Conservation (phyloP, 1,140 invertebrate genomes). For the Euschistus heros region DNA sequence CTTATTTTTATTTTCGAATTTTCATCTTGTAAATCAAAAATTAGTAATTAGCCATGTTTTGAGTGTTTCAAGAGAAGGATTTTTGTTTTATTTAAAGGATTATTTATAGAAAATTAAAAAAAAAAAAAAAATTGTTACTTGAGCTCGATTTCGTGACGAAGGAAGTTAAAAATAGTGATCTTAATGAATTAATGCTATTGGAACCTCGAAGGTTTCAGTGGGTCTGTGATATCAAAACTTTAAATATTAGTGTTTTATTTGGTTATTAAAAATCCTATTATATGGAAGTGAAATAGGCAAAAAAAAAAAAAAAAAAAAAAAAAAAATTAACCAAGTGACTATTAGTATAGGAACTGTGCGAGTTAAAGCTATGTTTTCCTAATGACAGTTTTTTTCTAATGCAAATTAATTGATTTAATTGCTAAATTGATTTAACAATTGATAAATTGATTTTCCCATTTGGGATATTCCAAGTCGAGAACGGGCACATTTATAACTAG, state of each 20-base stretch:
- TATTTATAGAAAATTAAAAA: too few species aligned
- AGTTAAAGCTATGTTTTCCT: neutral
- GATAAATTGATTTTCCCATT: too few species aligned
- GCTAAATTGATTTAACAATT: too few species aligned
- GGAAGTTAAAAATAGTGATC: slow-evolving; percentile 4
- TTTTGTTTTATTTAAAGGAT: too few species aligned
- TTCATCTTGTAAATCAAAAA: too few species aligned
- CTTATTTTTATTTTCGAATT: too few species aligned
- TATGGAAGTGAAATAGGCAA: neutral
- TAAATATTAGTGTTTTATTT: slow-evolving; percentile 24
- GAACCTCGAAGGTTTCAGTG: slow-evolving; percentile 22
- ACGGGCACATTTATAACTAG: too few species aligned
- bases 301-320: neutral
- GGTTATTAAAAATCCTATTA: slow-evolving; percentile 2
- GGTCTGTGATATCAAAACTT: slow-evolving; percentile 25
- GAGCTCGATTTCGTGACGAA: slow-evolving; percentile 18
- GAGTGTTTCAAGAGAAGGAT: too few species aligned
- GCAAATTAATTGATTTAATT: too few species aligned
- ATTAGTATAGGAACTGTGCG: slow-evolving; percentile 9
- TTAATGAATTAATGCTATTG: slow-evolving; percentile 24
- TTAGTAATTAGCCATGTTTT: too few species aligned
- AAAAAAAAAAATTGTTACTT: neutral
- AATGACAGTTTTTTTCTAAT: too few species aligned
- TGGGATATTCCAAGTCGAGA: too few species aligned
- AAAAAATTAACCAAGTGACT: slow-evolving; percentile 3